Evolutionary conservation across 1,140 invertebrate species (phyloP).

Genomic region (Euschistus heros): DNA sequence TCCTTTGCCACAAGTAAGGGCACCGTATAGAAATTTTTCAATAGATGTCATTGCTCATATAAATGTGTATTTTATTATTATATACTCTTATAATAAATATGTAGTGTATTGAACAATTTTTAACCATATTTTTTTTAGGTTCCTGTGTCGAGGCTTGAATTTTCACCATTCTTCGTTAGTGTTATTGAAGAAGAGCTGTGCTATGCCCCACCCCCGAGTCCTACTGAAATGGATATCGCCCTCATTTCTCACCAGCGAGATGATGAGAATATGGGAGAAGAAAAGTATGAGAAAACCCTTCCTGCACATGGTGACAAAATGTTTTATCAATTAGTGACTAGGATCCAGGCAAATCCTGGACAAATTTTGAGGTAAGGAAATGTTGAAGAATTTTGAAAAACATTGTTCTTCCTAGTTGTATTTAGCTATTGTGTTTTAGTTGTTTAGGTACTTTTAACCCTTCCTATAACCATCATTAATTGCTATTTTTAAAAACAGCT

Average conservation of each 20-base stretch:
- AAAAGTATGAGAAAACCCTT: conserved; percentile 64
- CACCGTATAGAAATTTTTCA: too few relatives aligned
- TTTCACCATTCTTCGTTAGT: conserved; percentile 45
- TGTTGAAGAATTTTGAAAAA: not conserved
- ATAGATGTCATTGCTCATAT: not conserved
- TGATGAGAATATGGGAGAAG: conserved; percentile 31
- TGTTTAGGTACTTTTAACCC: too few relatives aligned
- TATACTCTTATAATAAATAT: not conserved
- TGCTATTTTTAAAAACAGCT: not conserved
- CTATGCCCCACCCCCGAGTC: conserved; percentile 18
- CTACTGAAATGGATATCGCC: conserved; percentile 48
- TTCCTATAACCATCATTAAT: not conserved
- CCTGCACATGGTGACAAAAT: conserved; percentile 69
- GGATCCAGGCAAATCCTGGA: conserved; percentile 61
- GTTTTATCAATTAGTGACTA: conserved; percentile 66
- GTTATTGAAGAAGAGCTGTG: conserved; percentile 44
- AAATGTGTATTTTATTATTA: not conserved
- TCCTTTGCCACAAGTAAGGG: conserved; percentile 37
- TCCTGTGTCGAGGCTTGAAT: conserved; percentile 32
- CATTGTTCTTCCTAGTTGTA: not conserved
- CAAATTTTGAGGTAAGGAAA: conserved; percentile 61
- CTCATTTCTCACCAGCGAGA: conserved; percentile 34
- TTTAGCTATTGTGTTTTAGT: too few relatives aligned
- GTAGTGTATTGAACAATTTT: not conserved
- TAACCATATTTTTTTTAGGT: conserved; percentile 23